These are phyloP conservation scores for Muscina levida DNA, from an alignment of 2,888 invertebrate species.

Conservation along the genomic window DNA sequence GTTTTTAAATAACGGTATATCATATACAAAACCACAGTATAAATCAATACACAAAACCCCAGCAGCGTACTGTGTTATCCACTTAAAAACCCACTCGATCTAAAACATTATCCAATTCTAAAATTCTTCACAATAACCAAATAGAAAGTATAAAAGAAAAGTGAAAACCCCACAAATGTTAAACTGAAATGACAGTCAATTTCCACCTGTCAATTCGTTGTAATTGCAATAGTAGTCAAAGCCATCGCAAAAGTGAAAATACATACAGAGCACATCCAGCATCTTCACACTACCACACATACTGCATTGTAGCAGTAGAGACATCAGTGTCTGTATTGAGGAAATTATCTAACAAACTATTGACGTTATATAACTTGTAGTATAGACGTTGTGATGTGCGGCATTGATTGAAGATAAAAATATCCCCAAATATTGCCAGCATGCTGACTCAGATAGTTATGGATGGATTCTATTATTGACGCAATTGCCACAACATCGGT, in stretches of 20 bases:
- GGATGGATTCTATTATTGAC: no score
- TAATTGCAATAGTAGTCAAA: slow-evolving; percentile 42
- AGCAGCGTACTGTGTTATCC: no score
- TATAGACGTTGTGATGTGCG: slow-evolving; percentile 27
- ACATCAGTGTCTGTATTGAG: background rate
- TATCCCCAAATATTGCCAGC: slow-evolving; percentile 10
- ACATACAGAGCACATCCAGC: slow-evolving; percentile 25
- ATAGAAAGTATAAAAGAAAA: slow-evolving; percentile 5
- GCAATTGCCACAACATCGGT: no score
- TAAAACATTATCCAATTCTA: no score
- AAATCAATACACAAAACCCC: no score
- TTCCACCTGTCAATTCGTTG: slow-evolving; percentile 43
- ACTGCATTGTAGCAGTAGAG: background rate
- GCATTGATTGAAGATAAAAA: slow-evolving; percentile 19
- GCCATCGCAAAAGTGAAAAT: slow-evolving; percentile 48
- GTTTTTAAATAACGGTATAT: no score
- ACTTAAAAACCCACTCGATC: no score
- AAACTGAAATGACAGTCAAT: slow-evolving; percentile 46
- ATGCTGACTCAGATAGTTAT: slow-evolving; percentile 7
- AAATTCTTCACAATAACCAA: no score
- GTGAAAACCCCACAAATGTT: slow-evolving; percentile 41
- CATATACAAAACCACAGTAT: no score
- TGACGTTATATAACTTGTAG: background rate
- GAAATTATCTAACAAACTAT: no score
- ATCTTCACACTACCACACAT: background rate